Conservation (phyloP, 2,113 vertebrate species). For the Hippolais icterina region DNA sequence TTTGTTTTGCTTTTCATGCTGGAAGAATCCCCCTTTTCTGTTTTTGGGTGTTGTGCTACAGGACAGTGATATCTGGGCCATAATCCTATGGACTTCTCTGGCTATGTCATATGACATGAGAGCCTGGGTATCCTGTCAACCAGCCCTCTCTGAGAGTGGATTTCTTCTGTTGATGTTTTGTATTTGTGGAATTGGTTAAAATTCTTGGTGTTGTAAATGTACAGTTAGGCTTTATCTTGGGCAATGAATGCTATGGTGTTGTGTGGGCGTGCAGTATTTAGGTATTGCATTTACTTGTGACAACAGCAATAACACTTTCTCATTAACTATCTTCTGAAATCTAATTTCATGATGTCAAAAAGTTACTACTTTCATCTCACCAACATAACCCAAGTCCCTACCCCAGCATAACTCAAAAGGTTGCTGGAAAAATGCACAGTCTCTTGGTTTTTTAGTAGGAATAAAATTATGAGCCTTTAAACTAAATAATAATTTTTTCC, state of each 20-base stretch:
- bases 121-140: background rate
- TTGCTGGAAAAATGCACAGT: background rate
- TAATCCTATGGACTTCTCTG: background rate
- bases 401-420: background rate
- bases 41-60: background rate
- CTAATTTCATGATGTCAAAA: background rate
- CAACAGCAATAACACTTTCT: background rate
- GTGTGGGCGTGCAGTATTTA: background rate
- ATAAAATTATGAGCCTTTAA: constrained; percentile 58
- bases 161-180: background rate
- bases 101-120: fast-evolving
- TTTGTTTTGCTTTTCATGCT: background rate
- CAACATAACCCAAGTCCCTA: background rate
- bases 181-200: background rate
- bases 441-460: background rate
- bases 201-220: background rate
- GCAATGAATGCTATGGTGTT: background rate
- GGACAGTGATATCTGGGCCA: background rate
- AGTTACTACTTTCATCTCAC: constrained; percentile 6
- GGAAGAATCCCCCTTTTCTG: background rate
- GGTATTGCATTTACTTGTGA: constrained; percentile 1
- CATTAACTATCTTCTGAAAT: constrained; percentile 21
- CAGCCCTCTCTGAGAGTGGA: background rate
- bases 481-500: constrained; percentile 47
- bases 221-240: background rate